phyloP scores from a whole-genome alignment of 2,797 vertebrate genomes.

The Hydrocynus forskahlii region DNA sequence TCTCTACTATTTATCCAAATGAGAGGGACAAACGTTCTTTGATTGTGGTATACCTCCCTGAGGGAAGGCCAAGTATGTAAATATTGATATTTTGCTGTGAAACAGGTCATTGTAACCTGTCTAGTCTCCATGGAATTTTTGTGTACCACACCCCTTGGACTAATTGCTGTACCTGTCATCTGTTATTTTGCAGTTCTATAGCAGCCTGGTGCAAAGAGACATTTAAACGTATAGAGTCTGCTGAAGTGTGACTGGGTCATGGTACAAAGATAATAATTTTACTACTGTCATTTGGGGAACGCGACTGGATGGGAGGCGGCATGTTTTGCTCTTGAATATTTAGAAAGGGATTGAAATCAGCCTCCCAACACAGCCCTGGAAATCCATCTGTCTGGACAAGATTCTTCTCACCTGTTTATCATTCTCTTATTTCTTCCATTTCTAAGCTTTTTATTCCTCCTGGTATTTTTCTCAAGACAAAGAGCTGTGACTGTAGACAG shows the following conservation, averaged over 20 bases:
- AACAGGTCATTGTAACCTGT: slow-evolving; percentile 38
- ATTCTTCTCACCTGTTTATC: neutral
- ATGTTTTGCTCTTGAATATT: slow-evolving; percentile 44
- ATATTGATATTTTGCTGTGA: slow-evolving; percentile 44
- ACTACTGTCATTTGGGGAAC: slow-evolving; percentile 21
- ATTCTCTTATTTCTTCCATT: slow-evolving; percentile 1
- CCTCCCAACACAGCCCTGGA: slow-evolving; percentile 24
- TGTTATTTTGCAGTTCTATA: slow-evolving; percentile 20
- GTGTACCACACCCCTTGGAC: slow-evolving; percentile 20
- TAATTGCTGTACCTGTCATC: slow-evolving; percentile 24
- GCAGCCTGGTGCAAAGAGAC: slow-evolving; percentile 21
- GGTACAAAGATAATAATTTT: slow-evolving; percentile 35
- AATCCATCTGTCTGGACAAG: slow-evolving; percentile 18
- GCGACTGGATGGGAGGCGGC: slow-evolving; percentile 5
- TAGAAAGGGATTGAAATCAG: slow-evolving; percentile 45
- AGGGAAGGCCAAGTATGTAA: slow-evolving; percentile 48
- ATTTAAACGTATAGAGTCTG: neutral
- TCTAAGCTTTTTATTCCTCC: neutral
- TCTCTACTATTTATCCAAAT: slow-evolving; percentile 62
- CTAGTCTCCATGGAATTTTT: neutral
- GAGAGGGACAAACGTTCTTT: slow-evolving; percentile 47
- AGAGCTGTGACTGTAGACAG: neutral
- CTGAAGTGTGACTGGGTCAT: slow-evolving; percentile 20
- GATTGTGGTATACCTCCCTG: slow-evolving; percentile 42
- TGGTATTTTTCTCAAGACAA: neutral